These are phyloP conservation scores for Eretmocerus hayati DNA, from an alignment of 2,888 invertebrate species.

Conservation along the genomic window DNA sequence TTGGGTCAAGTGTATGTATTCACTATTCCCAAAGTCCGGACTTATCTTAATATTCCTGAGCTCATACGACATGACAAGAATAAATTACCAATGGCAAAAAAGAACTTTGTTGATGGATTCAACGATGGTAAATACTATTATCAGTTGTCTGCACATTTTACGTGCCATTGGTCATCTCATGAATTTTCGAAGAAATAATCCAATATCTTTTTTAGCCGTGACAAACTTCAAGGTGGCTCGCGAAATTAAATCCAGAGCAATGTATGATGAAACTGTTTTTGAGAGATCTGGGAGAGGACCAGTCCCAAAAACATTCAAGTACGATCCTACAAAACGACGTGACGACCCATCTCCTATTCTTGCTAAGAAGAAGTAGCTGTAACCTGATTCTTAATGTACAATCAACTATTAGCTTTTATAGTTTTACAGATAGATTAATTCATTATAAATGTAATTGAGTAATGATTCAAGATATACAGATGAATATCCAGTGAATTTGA, in stretches of 20 bases:
- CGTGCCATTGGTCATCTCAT: too few species aligned
- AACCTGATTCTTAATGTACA: too few species aligned
- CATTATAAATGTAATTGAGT: too few species aligned
- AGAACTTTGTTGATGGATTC: slow-evolving; percentile 68
- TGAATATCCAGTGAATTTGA: too few species aligned
- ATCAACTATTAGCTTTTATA: too few species aligned
- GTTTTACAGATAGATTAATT: too few species aligned
- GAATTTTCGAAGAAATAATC: too few species aligned
- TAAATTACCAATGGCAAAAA: slow-evolving; percentile 43
- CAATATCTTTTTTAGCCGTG: slow-evolving; percentile 62
- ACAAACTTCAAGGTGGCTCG: slow-evolving; percentile 72
- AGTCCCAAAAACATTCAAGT: slow-evolving; percentile 77
- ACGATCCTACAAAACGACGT: slow-evolving; percentile 59
- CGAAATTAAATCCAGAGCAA: slow-evolving; percentile 69
- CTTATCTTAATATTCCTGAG: slow-evolving; percentile 67
- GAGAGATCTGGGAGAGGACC: slow-evolving; percentile 81
- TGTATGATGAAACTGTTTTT: slow-evolving; percentile 72
- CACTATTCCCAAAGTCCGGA: slow-evolving; percentile 65
- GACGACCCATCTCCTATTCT: slow-evolving; percentile 41
- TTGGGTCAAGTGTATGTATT: slow-evolving; percentile 72
- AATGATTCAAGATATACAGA: too few species aligned
- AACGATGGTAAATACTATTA: slow-evolving; percentile 79
- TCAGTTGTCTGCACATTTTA: too few species aligned
- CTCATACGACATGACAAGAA: slow-evolving; percentile 53
- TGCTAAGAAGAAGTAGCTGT: slow-evolving; percentile 54